Percentiles rank a stretch among this genome's conserved stretches.
These are phyloP conservation scores for Micromesistius poutassou DNA, from an alignment of 2,797 vertebrate species.

Conservation along the genomic window DNA sequence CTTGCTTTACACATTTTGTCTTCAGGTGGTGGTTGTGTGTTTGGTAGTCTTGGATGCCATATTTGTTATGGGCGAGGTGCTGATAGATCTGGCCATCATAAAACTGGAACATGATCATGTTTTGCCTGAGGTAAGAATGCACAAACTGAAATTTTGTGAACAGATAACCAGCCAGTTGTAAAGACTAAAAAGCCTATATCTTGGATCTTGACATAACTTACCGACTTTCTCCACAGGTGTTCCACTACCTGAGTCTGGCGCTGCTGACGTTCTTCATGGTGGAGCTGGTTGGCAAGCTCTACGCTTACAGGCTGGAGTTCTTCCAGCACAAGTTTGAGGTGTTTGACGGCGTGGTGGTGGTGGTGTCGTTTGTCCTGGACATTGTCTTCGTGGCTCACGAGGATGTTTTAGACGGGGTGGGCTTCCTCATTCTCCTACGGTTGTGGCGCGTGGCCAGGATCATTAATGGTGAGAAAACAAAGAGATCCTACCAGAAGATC, in stretches of 20 bases:
- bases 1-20: conserved; percentile 8
- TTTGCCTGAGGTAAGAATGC: conserved; percentile 74
- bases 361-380: conserved; percentile 88
- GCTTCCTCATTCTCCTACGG: conserved; percentile 88
- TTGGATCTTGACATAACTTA: not conserved
- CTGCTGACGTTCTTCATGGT: conserved; percentile 88
- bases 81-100: conserved; percentile 87
- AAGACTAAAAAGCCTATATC: no score
- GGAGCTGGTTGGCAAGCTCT: conserved; percentile 87
- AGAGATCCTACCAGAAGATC: not conserved
- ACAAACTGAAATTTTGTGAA: not conserved
- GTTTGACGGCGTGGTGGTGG: conserved; percentile 83
- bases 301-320: conserved; percentile 83
- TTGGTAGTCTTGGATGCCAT: conserved; percentile 89
- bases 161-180: not conserved
- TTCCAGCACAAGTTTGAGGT: conserved; percentile 95
- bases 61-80: conserved; percentile 87
- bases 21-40: conserved; percentile 84
- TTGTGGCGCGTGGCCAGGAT: conserved; percentile 96
- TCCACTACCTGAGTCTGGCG: conserved; percentile 88
- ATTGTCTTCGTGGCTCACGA: conserved; percentile 79
- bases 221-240: conserved; percentile 72
- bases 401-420: conserved; percentile 83
- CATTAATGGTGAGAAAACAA: conserved; percentile 79
- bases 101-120: conserved; percentile 68